Conservation (phyloP, 2,113 vertebrate genomes). For the Azemiops feae region DNA sequence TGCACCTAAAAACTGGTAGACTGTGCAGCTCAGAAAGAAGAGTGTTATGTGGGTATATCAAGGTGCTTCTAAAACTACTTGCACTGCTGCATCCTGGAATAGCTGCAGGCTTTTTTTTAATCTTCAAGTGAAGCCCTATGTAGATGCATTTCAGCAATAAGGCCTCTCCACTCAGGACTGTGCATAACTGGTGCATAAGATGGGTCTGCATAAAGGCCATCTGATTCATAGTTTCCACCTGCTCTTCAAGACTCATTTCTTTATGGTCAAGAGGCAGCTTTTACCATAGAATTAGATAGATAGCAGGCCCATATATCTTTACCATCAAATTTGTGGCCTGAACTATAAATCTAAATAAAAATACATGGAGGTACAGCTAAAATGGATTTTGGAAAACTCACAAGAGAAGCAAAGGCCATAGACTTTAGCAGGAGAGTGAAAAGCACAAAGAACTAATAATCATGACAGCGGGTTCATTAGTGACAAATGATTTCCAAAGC, state of each 20-base stretch:
- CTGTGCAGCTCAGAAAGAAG: neutral
- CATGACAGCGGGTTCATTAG: neutral
- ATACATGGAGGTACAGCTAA: neutral
- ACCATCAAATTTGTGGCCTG: neutral
- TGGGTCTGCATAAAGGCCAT: neutral
- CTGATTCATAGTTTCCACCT: neutral
- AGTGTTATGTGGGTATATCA: neutral
- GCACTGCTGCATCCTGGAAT: neutral
- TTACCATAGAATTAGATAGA: neutral
- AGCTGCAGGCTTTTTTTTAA: neutral
- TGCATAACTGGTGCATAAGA: neutral
- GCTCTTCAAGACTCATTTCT: neutral
- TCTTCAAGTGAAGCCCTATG: neutral
- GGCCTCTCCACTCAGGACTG: neutral
- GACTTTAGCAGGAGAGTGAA: neutral
- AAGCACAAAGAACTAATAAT: neutral
- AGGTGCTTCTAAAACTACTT: neutral
- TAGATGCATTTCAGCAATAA: neutral
- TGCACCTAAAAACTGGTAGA: neutral
- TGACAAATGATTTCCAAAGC: neutral
- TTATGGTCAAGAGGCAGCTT: too few relatives aligned
- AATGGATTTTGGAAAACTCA: neutral
- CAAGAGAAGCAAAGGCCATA: too few relatives aligned
- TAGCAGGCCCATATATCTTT: neutral
- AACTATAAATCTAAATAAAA: neutral